A percentile compares a stretch with the other conserved stretches of the same genome.
phyloP scores from a whole-genome alignment of 2,888 invertebrate species.

The Ganaspis brasiliensis region DNA sequence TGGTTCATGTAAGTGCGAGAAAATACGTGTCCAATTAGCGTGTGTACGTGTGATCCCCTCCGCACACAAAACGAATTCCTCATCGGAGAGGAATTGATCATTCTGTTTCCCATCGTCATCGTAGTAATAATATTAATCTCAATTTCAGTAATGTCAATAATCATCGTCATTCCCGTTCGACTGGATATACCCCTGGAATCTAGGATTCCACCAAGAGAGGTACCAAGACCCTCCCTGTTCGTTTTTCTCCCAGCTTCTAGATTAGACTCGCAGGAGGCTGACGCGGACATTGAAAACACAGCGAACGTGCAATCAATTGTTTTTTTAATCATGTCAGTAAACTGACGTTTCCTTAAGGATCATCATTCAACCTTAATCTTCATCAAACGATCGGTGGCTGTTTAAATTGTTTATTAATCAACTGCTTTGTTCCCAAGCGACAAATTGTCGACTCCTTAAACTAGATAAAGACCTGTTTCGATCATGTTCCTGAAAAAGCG shows the following conservation, averaged over 20 bases:
- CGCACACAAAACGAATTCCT: constrained; percentile 12
- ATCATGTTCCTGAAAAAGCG: too few species aligned
- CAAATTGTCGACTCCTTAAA: not conserved
- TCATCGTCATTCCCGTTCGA: constrained; percentile 25
- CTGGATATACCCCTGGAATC: not conserved
- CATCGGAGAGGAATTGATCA: constrained; percentile 6
- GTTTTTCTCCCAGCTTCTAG: constrained; percentile 52
- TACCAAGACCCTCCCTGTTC: constrained; percentile 16
- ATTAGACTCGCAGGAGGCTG: constrained; percentile 33
- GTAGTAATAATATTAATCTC: constrained; percentile 31
- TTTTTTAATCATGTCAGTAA: not conserved
- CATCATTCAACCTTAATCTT: not conserved
- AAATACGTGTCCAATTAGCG: constrained; percentile 61
- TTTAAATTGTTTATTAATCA: constrained; percentile 3
- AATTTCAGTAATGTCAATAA: constrained; percentile 17
- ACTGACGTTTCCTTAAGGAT: too few species aligned
- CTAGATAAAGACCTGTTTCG: not conserved
- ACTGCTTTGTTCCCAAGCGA: not conserved
- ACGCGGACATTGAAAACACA: constrained; percentile 56
- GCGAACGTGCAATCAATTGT: constrained; percentile 55
- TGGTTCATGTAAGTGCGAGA: constrained; percentile 80
- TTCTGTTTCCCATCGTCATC: constrained; percentile 37
- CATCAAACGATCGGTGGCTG: not conserved
- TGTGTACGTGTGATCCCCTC: constrained; percentile 61
- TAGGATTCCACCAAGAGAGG: constrained; percentile 13